Evolutionary conservation across 2,797 vertebrate genomes (phyloP).

Genomic region (Amblyraja radiata): DNA sequence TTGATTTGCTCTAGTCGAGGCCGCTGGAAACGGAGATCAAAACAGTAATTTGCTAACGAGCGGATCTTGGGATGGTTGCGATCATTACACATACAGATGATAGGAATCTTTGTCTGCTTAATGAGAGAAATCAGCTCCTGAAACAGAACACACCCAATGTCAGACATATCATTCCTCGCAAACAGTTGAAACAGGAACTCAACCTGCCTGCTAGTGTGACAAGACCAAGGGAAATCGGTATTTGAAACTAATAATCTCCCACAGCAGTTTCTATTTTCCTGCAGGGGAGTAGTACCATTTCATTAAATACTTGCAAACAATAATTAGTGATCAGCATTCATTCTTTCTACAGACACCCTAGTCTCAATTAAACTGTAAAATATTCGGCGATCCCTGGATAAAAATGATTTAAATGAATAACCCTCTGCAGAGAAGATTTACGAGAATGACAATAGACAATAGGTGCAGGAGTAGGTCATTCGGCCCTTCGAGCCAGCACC

Average conservation of each 20-base stretch:
- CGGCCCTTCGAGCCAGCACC: no score
- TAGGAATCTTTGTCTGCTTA: slow-evolving; percentile 82
- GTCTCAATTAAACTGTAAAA: slow-evolving; percentile 39
- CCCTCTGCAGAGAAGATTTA: not conserved
- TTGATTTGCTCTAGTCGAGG: slow-evolving; percentile 93
- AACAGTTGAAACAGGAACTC: not conserved
- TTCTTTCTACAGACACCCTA: not conserved
- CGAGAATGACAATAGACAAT: no score
- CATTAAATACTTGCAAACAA: not conserved
- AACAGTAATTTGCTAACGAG: slow-evolving; percentile 87
- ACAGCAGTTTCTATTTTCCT: not conserved
- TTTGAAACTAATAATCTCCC: not conserved
- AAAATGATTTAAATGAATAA: not conserved
- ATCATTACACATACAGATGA: slow-evolving; percentile 98
- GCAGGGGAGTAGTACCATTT: not conserved
- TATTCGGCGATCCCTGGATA: slow-evolving; percentile 12
- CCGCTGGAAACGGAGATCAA: slow-evolving; percentile 89
- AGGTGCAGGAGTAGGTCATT: no score
- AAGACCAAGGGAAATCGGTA: not conserved
- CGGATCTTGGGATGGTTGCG: slow-evolving; percentile 94
- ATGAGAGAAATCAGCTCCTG: slow-evolving; percentile 90
- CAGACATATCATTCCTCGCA: not conserved
- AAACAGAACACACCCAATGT: slow-evolving; percentile 32
- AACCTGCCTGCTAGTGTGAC: no score
- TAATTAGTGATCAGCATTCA: not conserved